Conservation (phyloP, 2,113 vertebrate genomes). For the Condylura cristata region DNA sequence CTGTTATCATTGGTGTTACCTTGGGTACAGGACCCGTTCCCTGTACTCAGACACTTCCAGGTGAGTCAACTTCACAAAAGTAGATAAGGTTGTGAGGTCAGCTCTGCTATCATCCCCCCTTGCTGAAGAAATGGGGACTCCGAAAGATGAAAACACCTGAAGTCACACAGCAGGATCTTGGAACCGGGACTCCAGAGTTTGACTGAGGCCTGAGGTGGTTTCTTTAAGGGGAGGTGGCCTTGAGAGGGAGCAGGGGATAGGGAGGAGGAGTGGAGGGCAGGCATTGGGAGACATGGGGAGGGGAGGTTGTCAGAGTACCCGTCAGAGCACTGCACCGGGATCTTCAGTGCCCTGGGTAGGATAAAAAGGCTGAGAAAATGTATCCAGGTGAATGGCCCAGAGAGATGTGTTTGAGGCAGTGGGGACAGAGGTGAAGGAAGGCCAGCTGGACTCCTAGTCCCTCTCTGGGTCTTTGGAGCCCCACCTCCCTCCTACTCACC, state of each 20-base stretch:
- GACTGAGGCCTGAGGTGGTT: neutral
- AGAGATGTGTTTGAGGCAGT: neutral
- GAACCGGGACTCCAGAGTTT: neutral
- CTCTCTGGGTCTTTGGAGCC: neutral
- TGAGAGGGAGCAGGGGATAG: neutral
- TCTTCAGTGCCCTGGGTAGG: neutral
- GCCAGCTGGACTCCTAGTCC: neutral
- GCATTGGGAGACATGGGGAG: neutral
- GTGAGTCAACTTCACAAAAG: neutral
- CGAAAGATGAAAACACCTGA: constrained; percentile 18
- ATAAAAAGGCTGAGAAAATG: neutral
- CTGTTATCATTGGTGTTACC: neutral
- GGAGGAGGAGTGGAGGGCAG: neutral
- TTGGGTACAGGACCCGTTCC: neutral
- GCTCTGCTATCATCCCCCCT: neutral
- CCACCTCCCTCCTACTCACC: neutral
- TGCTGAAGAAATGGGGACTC: neutral
- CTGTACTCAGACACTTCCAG: neutral
- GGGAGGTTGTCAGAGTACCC: too few relatives aligned
- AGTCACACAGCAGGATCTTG: neutral
- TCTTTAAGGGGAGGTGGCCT: neutral
- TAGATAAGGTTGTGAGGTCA: neutral
- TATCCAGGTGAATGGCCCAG: neutral
- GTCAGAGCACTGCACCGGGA: neutral
- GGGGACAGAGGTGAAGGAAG: too few relatives aligned